Evolutionary conservation across 2,113 vertebrate genomes (phyloP).

Genomic region (Saguinus imperator): DNA sequence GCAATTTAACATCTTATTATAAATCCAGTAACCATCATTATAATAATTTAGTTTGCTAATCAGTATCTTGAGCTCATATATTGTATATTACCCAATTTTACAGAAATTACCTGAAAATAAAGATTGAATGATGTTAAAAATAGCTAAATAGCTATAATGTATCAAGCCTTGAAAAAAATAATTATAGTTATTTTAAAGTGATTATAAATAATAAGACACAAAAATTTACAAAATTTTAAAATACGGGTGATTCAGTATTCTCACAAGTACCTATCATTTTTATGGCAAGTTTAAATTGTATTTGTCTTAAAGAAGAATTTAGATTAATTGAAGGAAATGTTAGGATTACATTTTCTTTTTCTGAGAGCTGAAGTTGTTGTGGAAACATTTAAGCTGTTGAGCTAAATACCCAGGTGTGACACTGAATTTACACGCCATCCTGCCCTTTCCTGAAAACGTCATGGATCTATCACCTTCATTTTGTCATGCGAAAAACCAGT

Average conservation of each 20-base stretch:
- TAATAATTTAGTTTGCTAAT: constrained; percentile 48
- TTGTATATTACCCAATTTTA: constrained; percentile 9
- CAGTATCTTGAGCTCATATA: background rate
- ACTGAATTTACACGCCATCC: background rate
- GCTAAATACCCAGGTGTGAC: background rate
- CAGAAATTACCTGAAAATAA: constrained; percentile 15
- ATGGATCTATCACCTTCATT: constrained; percentile 46
- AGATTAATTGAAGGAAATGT: background rate
- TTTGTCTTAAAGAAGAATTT: background rate
- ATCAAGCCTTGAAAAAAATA: constrained; percentile 16
- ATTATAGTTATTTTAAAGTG: background rate
- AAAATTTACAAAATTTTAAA: constrained; percentile 1
- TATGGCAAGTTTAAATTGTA: background rate
- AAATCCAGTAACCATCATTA: background rate
- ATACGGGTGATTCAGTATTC: background rate
- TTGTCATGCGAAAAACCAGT: constrained; percentile 43
- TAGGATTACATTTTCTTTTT: background rate
- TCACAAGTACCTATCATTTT: background rate
- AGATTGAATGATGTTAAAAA: constrained; percentile 20
- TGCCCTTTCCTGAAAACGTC: background rate
- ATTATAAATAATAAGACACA: constrained; percentile 19
- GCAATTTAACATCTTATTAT: background rate
- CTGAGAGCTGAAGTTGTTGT: background rate
- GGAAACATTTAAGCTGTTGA: background rate
- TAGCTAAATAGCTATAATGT: background rate